Base-by-base conservation (phyloP, 2,888 invertebrate species). In the Habrosyne pyritoides region DNA sequence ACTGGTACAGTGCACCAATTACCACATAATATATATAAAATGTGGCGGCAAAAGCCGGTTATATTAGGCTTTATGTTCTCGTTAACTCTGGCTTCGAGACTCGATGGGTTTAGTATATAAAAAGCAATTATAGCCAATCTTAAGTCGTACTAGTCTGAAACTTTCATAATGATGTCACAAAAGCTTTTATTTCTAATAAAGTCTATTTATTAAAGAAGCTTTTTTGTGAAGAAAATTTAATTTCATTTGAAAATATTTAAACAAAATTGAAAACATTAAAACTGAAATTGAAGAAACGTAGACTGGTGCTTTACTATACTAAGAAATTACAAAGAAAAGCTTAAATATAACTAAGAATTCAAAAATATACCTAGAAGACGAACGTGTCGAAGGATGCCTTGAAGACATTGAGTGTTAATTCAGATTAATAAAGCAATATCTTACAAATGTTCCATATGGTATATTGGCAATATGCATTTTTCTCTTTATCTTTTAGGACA, bases 111-210 rank as follows among this genome's bases (percentile, higher is more conserved):
- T 42, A 42, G 14, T n/a, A 42, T n/a, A 42, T 42, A 42, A 42
- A 42, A 42, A 18, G 36, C 36, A 42, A 42, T 42, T 42, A 42
- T 42, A 14, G 36, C 36, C 36, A 42, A 42, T 42, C 42, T 14
- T 33, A n/a, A 33, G 33, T 2, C n/a, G 4, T 33, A 33, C 33
- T 33, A 3, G 33, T 6, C 42, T 42, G 18, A 42, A 42, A 42
- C 18, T 42, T 42, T 42, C 42, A 42, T 42, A 42, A 42, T 42
- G 7, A 18, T 42, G 42, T 42, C 18, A 14, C 42, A 8, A n/a
- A 8, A 42, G 42, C 14, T 42, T 42, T 42, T 18, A 42, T 42
- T 18, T 42, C 42, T 42, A 36, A 42, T 42, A 42, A 42, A 42
- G 14, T 42, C 42, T n/a, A 18, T 42, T 42, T 42, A 42, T 42